Conservation (phyloP, 2,888 invertebrate species). For the Nemapogon koenigi region DNA sequence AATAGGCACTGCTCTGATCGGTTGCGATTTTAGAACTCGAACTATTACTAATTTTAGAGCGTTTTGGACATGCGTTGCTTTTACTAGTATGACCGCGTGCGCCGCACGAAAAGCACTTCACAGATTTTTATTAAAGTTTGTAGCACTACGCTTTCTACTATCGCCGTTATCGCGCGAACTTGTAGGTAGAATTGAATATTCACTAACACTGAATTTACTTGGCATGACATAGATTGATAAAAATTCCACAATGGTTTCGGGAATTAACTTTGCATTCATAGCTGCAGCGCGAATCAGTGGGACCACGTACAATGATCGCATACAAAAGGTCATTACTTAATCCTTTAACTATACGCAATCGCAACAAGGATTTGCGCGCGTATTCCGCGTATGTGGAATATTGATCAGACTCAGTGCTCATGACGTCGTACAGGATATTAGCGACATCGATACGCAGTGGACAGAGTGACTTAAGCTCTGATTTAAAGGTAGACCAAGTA, state of each 20-base stretch:
- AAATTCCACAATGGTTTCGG: background rate
- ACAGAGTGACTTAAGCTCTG: conserved; percentile 15
- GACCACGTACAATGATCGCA: background rate
- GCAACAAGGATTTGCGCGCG: conserved; percentile 13
- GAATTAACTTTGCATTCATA: background rate
- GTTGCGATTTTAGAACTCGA: background rate
- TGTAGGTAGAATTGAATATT: background rate
- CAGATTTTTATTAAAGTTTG: too few species aligned
- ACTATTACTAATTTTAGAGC: background rate
- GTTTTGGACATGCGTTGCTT: background rate
- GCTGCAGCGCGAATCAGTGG: background rate
- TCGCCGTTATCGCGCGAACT: too few species aligned
- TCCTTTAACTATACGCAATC: conserved; percentile 11
- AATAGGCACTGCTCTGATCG: too few species aligned
- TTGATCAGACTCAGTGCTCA: conserved; percentile 10
- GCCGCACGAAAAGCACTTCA: background rate
- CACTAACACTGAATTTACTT: background rate
- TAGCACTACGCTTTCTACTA: too few species aligned
- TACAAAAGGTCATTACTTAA: conserved; percentile 1
- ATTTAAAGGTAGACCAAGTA: conserved; percentile 16
- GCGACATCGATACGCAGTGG: too few species aligned
- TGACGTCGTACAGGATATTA: too few species aligned
- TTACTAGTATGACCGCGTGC: background rate
- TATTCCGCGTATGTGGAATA: conserved; percentile 16
- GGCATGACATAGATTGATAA: background rate